These are phyloP conservation scores for Hippolais icterina DNA, from an alignment of 2,113 vertebrate genomes.

Conservation along the genomic window DNA sequence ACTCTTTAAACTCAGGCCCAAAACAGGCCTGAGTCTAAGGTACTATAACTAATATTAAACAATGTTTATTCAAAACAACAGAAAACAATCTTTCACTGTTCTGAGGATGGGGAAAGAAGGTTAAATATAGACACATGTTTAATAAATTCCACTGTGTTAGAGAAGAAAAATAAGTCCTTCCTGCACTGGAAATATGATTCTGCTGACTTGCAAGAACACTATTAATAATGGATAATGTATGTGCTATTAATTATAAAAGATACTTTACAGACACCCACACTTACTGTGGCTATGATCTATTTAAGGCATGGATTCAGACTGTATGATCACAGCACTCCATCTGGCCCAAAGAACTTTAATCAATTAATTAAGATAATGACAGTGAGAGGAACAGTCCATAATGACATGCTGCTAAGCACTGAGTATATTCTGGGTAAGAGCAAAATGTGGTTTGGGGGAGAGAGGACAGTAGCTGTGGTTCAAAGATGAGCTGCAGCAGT, in stretches of 20 bases:
- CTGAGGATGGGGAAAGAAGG: not conserved
- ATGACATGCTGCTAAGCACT: not conserved
- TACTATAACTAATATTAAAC: not conserved
- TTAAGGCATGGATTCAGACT: not conserved
- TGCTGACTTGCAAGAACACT: not conserved
- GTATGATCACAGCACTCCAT: not conserved
- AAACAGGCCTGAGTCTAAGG: not conserved
- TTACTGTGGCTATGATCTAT: not conserved
- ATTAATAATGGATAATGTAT: not conserved
- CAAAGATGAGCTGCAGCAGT: not conserved
- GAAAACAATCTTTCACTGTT: not conserved
- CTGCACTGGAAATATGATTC: not conserved
- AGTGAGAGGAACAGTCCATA: not conserved
- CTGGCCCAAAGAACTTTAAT: not conserved
- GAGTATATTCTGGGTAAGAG: not conserved
- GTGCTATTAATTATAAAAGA: not conserved
- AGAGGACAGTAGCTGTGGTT: not conserved
- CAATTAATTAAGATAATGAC: not conserved
- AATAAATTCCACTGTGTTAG: not conserved
- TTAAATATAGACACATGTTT: not conserved
- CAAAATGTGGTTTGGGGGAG: not conserved
- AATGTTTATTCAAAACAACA: not conserved
- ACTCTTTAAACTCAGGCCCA: not conserved
- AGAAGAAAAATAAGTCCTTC: not conserved
- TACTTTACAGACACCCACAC: not conserved